Evolutionary conservation across 2,113 vertebrate genomes (phyloP).

Genomic region (Entomyzon cyanotis): DNA sequence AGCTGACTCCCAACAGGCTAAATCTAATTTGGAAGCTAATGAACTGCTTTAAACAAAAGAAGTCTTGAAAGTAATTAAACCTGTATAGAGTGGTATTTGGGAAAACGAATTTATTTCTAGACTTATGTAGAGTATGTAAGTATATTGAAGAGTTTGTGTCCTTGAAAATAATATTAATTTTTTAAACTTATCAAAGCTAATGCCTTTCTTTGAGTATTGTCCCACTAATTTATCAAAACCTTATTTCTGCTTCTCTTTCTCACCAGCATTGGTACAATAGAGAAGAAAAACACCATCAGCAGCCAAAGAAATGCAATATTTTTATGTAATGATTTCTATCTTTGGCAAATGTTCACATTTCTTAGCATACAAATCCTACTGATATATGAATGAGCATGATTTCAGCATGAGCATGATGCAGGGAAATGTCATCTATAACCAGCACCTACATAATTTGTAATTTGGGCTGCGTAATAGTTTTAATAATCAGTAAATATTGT

Average conservation of each 20-base stretch:
- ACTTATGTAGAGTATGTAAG: not conserved
- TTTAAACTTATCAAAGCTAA: not conserved
- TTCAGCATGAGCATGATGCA: not conserved
- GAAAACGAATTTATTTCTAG: not conserved
- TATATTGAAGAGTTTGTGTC: not conserved
- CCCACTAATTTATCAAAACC: not conserved
- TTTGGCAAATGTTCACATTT: not conserved
- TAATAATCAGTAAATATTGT: not conserved
- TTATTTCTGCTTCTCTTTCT: not conserved
- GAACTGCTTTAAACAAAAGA: not conserved
- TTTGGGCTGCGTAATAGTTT: not conserved
- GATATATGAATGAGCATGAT: not conserved
- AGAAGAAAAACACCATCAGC: not conserved
- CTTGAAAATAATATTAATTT: not conserved
- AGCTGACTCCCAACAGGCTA: not conserved
- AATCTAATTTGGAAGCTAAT: not conserved
- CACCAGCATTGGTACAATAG: not conserved
- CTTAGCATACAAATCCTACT: not conserved
- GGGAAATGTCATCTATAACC: not conserved
- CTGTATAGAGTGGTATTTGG: not conserved
- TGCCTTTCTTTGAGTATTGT: not conserved
- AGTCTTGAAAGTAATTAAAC: not conserved
- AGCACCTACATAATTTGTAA: not conserved
- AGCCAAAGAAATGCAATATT: not conserved
- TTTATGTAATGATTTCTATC: not conserved